Conservation (phyloP, 2,797 vertebrate genomes). For the Pseudocheirus occidentalis region DNA sequence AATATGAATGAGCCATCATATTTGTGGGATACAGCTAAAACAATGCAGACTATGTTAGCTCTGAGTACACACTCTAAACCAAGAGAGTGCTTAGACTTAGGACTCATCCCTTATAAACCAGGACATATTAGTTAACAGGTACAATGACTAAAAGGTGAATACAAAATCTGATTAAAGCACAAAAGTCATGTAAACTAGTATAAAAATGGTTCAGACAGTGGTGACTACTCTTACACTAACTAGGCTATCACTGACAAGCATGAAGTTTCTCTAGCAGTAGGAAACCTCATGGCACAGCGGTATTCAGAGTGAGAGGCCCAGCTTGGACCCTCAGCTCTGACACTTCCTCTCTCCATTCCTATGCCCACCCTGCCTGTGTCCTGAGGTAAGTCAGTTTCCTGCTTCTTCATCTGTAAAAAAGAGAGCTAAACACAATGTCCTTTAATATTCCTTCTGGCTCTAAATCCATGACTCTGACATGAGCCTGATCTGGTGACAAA, state of each 20-base stretch:
- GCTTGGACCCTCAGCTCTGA: neutral
- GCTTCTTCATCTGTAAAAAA: neutral
- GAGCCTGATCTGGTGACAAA: neutral
- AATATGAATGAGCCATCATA: neutral
- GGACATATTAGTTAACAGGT: neutral
- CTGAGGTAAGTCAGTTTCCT: neutral
- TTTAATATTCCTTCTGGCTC: neutral
- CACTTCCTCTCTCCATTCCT: neutral
- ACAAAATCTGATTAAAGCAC: neutral
- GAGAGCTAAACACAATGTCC: neutral
- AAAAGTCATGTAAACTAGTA: neutral
- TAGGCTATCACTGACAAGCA: neutral
- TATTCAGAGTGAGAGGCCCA: neutral
- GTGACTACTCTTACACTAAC: neutral
- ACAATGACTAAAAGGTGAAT: neutral
- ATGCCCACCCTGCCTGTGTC: neutral
- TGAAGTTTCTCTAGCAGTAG: neutral
- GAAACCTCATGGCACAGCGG: neutral
- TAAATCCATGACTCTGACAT: neutral
- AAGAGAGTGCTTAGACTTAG: neutral
- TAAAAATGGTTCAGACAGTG: neutral
- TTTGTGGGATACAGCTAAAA: neutral
- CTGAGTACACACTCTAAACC: neutral
- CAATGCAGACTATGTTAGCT: neutral
- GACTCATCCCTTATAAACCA: neutral